Base-by-base conservation (phyloP, 2,113 vertebrate species). In the Grus americana region DNA sequence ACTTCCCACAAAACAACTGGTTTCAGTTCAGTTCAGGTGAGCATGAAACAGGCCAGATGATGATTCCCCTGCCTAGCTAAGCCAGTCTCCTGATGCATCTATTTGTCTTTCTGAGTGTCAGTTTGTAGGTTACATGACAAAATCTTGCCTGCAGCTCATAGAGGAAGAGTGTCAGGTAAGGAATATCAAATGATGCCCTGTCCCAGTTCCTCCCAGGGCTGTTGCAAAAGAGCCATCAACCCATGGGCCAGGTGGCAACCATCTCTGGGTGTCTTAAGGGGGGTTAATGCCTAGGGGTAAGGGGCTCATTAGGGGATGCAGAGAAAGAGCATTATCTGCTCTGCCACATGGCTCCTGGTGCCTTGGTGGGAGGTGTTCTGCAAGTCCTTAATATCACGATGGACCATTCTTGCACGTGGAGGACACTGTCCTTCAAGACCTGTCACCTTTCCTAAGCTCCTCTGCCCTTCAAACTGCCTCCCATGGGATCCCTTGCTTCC, bases 211-310 rank as follows among this genome's bases (percentile, higher is more conserved):
- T 63, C 36, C 42, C 27, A 68, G 68, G 49, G 4, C 36, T 50
- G 49, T 68, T 1, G 0, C 19, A 62, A 21, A 42, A 30, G 22
- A 80, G 20, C 11, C 23, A 57, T 50, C 18, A 57, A 15, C 16
- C 27, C 30, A 9, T 6, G 26, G 40, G 26, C 18, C 0, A 0
- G 11, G 11, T 40, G 9, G 6, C 47, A 50, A 38, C 42, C 13
- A 73, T 4, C n/a, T 44, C 47, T 29, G 42, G 26, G 15, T 57
- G 26, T 57, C 47, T 34, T 34, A 21, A 34, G 18, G 3, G 19
- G 10, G 2, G 6, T 71, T 65, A 50, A 32, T 82, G 57, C 19
- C 50, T 30, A 22, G 15, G 26, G 24, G 27, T n/a, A 54, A 1
- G 2, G 58, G 16, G 59, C 12, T 55, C 32, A 21, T 59, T 42